phyloP scores from a whole-genome alignment of 2,888 invertebrate species.

The Papilio elwesi region DNA sequence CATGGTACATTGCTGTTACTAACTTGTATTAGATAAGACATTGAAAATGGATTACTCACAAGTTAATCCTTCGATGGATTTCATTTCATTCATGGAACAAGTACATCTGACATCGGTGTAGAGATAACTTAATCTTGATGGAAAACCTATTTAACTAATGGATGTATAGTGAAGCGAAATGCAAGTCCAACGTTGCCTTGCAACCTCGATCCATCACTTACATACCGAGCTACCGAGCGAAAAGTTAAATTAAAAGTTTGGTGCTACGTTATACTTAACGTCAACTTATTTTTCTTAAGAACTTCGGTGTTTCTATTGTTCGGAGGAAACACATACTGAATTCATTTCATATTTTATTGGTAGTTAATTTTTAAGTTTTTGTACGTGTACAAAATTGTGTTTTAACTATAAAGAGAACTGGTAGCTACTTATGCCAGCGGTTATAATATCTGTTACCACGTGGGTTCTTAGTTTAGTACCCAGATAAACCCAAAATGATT shows the following conservation, averaged over 20 bases:
- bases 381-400: no score
- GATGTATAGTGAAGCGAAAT: conserved; percentile 53
- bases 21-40: no score
- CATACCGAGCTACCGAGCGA: conserved; percentile 43
- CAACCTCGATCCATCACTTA: conserved; percentile 59
- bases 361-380: background rate
- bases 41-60: background rate
- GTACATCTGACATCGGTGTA: conserved; percentile 52
- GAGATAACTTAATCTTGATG: conserved; percentile 71
- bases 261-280: conserved; percentile 41
- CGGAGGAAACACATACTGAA: background rate
- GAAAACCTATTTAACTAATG: conserved; percentile 72
- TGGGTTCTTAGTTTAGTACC: no score
- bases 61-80: background rate
- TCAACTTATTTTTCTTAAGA: conserved; percentile 35
- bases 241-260: conserved; percentile 45
- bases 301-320: conserved; percentile 19
- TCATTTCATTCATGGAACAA: conserved; percentile 25
- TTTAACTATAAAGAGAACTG: no score
- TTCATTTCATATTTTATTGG: background rate
- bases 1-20: no score
- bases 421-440: no score
- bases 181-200: conserved; percentile 43
- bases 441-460: no score
- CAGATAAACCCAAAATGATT: no score